Evolutionary conservation across 2,797 vertebrate species (phyloP), one percentile per base, ranked within the genome.

Genomic region (Danio albolineatus): DNA sequence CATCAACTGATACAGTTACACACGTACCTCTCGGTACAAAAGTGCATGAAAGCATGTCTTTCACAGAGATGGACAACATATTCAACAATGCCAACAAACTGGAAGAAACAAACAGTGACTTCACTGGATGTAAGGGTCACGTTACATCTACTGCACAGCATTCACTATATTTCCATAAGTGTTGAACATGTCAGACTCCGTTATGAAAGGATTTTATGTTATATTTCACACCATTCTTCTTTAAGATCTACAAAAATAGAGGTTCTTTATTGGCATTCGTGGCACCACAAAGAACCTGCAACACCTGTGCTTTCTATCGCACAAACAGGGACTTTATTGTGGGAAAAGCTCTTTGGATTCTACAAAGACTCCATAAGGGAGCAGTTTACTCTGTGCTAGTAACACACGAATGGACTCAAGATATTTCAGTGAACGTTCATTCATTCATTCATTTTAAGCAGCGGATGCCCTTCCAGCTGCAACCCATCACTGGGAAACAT

Each of bases 41-140:
- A 85, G 82, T 81, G 83, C 85, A 84, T 83, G 65, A 72, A 59
- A 64, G 72, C 53, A 65, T 51, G 39, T 60, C 71, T 70, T 67
- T 74, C 80, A 74, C 48, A 66, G 28, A 28, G 16, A 83, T 78
- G 70, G 78, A 73, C 70, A 54, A 53, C 28, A 59, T 53, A 14
- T 73, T 66, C 69, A 78, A 73, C 51, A 82, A 65, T 36, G 49
- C 36, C 57, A 85, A 82, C 74, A 28, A 82, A 38, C 77, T 84
- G 78, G 85, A 88, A 88, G 84, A 85, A 78, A 90, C 93, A 93
- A 92, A 93, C 90, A 93, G 93, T 90, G 65, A 76, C 72, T 61
- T n/a, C 12, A 76, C 64, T 56, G 60, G 74, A 82, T 73, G 69
- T 66, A 36, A 17, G 17, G 53, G 10, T 71, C 54, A 78, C 64